Base-by-base conservation (phyloP, 2,797 vertebrate genomes). In the Salarias fasciatus region DNA sequence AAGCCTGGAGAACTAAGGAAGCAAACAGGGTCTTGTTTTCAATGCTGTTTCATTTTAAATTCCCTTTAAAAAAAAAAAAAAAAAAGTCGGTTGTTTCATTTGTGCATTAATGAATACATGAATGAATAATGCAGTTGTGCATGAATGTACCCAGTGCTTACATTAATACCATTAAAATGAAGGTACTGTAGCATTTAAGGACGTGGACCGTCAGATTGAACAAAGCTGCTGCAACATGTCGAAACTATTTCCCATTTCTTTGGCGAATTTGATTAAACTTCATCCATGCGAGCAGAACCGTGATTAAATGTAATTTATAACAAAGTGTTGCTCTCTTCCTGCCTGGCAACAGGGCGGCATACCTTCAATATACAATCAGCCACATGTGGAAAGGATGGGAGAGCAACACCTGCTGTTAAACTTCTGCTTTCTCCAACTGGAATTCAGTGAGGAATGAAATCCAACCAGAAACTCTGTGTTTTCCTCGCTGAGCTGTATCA, bases 221-320 rank as follows among this genome's bases (percentile, higher is more conserved):
- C 42, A 54, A 69, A 79, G 83, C 72, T 70, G 52, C 69, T 46
- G 63, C 61, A 72, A 72, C 50, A 70, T 46, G 64, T 65, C 38
- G 10, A 60, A 83, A 75, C 56, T 29, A 74, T 82, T 84, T 83
- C 79, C 63, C 62, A 63, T 53, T 75, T 79, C 72, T 75, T 61
- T 70, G 33, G 44, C 48, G 71, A 69, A 80, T 82, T 70, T 77
- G 68, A 88, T 87, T 81, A 83, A 84, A 85, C 48, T 37, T 68
- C n/a, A 76, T 67, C 75, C 77, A 68, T 72, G 80, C 78, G 83
- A 76, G 75, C 37, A 79, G 73, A 80, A 66, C 60, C 80, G 69
- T 72, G 80, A 63, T 65, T 36, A 77, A 84, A 80, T 73, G 12
- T 58, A 44, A 80, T 79, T 84, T 48, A 59, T 70, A 77, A 69